Percentiles rank a stretch among this genome's conserved stretches.
Conservation (phyloP, 2,113 vertebrate genomes). For the Gila orcuttii region DNA sequence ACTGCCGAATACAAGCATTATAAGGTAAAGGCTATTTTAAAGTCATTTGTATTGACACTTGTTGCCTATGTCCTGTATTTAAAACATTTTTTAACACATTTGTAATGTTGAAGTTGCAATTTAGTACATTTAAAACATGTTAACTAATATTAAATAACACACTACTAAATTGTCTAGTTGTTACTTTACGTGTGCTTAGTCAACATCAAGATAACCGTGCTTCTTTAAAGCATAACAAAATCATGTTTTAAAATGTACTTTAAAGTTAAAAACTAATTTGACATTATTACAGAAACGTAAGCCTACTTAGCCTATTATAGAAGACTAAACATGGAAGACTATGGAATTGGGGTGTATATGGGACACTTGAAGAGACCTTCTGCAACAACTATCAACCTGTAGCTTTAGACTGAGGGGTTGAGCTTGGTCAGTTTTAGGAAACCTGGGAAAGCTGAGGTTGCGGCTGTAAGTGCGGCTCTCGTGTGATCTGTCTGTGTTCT, state of each 20-base stretch:
- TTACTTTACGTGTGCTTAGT: neutral
- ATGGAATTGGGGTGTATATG: neutral
- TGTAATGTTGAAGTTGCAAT: neutral
- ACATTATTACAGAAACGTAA: no score
- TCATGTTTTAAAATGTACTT: neutral
- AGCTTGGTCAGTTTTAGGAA: neutral
- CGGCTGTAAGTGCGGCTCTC: neutral
- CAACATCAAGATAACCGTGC: neutral
- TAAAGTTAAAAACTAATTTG: neutral
- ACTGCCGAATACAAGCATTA: neutral
- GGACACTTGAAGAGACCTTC: neutral
- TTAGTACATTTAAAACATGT: no score
- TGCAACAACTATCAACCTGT: neutral
- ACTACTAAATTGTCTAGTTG: neutral
- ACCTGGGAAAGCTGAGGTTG: neutral
- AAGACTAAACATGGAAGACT: neutral
- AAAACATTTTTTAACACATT: neutral
- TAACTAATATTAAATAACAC: neutral
- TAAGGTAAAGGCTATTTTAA: neutral
- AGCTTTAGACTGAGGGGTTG: neutral
- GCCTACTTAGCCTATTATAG: no score
- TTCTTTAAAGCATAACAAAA: neutral
- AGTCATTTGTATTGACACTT: no score
- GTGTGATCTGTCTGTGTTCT: neutral
- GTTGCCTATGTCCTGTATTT: no score